These are phyloP conservation scores for Dryas iulia DNA, from an alignment of 1,140 invertebrate species.

Conservation along the genomic window DNA sequence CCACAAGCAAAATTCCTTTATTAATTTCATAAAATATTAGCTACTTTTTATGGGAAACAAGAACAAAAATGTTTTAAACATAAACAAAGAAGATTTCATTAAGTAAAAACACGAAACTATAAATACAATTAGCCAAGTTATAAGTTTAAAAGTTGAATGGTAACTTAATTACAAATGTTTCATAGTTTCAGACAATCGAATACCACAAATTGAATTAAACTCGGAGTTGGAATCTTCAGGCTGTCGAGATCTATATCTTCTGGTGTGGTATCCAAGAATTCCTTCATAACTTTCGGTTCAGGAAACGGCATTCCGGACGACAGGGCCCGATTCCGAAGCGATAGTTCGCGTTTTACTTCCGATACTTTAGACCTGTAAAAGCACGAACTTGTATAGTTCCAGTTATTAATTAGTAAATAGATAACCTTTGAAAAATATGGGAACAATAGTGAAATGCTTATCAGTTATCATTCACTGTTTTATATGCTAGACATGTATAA, in stretches of 20 bases:
- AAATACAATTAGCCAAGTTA: constrained; percentile 8
- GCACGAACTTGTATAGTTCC: background rate
- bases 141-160: constrained; percentile 14
- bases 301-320: constrained; percentile 84
- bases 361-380: constrained; percentile 80
- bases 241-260: constrained; percentile 73
- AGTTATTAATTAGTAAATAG: background rate
- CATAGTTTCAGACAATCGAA: constrained; percentile 51
- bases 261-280: constrained; percentile 83
- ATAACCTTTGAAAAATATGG: too few relatives aligned
- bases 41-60: background rate
- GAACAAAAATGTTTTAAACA: background rate
- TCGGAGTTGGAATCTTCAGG: constrained; percentile 83
- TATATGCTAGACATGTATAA: too few relatives aligned
- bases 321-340: constrained; percentile 86
- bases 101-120: background rate
- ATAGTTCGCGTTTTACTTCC: constrained; percentile 85
- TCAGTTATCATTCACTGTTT: too few relatives aligned
- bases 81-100: background rate
- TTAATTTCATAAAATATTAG: background rate
- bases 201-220: constrained; percentile 86
- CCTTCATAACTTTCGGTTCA: constrained; percentile 86
- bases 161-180: constrained; percentile 24
- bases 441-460: too few relatives aligned
- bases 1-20: background rate